Evolutionary conservation across 2,797 vertebrate genomes (phyloP).

Genomic region (Micrastur ruficollis): DNA sequence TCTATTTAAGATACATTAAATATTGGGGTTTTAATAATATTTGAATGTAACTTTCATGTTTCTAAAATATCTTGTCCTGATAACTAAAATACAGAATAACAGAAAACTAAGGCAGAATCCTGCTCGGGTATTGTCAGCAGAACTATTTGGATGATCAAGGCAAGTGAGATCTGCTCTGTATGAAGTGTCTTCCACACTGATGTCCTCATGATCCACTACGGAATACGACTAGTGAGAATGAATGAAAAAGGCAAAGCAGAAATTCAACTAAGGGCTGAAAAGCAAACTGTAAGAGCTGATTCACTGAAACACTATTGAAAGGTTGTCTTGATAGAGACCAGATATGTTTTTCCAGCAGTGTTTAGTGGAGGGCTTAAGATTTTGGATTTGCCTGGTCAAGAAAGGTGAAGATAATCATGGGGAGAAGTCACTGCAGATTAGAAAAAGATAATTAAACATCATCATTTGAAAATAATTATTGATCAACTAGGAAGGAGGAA

Average conservation of each 20-base stretch:
- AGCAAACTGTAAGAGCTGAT: background rate
- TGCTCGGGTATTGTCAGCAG: background rate
- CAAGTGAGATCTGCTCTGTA: background rate
- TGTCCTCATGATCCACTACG: background rate
- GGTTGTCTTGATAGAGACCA: background rate
- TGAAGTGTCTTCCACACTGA: background rate
- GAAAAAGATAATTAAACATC: background rate
- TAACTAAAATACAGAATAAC: background rate
- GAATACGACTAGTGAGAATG: background rate
- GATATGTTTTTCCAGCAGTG: background rate
- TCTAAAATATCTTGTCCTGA: background rate
- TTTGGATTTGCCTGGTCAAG: background rate
- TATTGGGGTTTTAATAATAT: background rate
- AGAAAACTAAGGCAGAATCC: background rate
- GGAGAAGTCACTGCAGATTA: background rate
- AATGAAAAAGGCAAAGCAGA: background rate
- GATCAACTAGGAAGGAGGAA: background rate
- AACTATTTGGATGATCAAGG: background rate
- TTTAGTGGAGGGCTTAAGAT: background rate
- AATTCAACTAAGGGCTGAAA: background rate
- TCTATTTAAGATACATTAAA: background rate
- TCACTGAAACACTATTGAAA: background rate
- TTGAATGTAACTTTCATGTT: background rate
- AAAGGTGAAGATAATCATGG: background rate
- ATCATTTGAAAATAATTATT: background rate